Evolutionary conservation across 2,797 vertebrate species (phyloP).

Genomic region (Sus cebifrons): DNA sequence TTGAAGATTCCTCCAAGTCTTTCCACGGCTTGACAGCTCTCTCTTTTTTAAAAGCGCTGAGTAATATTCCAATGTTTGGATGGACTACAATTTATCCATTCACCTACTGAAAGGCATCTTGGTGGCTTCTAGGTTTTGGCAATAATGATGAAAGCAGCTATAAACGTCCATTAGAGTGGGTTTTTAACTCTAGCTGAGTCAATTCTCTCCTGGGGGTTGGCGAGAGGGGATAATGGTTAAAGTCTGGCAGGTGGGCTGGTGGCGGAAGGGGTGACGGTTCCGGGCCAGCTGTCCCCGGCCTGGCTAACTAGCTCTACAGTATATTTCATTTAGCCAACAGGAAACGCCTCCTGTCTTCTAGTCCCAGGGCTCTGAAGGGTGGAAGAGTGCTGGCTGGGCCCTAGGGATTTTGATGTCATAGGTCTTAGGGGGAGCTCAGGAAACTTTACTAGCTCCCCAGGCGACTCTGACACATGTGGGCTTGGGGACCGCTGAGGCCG

Average conservation of each 20-base stretch:
- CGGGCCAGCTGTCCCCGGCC: neutral
- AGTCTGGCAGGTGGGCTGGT: neutral
- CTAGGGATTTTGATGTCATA: neutral
- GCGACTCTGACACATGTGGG: neutral
- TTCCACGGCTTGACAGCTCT: fast-evolving
- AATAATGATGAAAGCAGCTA: neutral
- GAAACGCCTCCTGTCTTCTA: neutral
- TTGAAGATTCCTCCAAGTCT: fast-evolving
- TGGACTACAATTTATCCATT: fast-evolving
- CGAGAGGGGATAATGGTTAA: neutral
- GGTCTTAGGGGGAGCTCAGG: neutral
- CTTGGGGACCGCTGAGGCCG: neutral
- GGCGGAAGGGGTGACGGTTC: neutral
- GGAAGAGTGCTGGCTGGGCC: neutral
- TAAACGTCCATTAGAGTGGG: neutral
- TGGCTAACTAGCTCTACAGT: neutral
- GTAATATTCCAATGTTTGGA: no score
- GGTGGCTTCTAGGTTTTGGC: neutral
- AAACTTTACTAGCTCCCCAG: neutral
- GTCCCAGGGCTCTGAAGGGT: neutral
- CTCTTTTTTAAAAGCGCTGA: neutral
- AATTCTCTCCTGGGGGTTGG: neutral
- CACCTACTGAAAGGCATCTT: neutral
- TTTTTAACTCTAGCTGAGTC: neutral
- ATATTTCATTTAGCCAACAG: neutral